phyloP scores from a whole-genome alignment of 2,113 vertebrate genomes.

The Larimichthys crocea region DNA sequence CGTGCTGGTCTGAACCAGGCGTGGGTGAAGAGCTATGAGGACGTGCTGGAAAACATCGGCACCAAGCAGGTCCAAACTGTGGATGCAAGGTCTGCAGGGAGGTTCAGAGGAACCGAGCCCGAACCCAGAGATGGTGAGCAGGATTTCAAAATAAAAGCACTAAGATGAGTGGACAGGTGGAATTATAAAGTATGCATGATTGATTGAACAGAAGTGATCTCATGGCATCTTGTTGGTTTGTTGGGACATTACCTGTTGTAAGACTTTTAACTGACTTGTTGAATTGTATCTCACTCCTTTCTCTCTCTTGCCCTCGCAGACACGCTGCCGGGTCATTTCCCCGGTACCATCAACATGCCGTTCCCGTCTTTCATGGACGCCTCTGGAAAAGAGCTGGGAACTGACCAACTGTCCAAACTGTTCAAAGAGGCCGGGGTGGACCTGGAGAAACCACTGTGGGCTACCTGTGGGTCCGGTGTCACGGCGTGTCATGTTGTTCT shows the following conservation, averaged over 20 bases:
- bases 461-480: slow-evolving; percentile 92
- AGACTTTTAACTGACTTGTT: too few relatives aligned
- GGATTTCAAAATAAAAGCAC: too few relatives aligned
- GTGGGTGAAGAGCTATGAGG: slow-evolving; percentile 89
- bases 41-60: slow-evolving; percentile 89
- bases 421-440: slow-evolving; percentile 88
- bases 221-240: too few relatives aligned
- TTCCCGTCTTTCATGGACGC: slow-evolving; percentile 89
- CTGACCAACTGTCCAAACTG: slow-evolving; percentile 83
- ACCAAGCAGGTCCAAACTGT: slow-evolving; percentile 87
- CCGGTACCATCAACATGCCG: slow-evolving; percentile 89
- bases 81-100: slow-evolving; percentile 87
- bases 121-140: slow-evolving; percentile 92
- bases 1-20: slow-evolving; percentile 81
- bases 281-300: not conserved
- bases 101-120: slow-evolving; percentile 90
- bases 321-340: slow-evolving; percentile 92
- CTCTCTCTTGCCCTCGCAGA: slow-evolving; percentile 72
- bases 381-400: slow-evolving; percentile 86
- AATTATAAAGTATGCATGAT: not conserved
- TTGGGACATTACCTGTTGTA: too few relatives aligned
- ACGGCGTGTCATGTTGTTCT: slow-evolving; percentile 92
- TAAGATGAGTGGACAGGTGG: too few relatives aligned
- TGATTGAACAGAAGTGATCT: too few relatives aligned
- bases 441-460: slow-evolving; percentile 87